Conservation (phyloP, 2,888 invertebrate species). For the Taphrorychus bicolor region DNA sequence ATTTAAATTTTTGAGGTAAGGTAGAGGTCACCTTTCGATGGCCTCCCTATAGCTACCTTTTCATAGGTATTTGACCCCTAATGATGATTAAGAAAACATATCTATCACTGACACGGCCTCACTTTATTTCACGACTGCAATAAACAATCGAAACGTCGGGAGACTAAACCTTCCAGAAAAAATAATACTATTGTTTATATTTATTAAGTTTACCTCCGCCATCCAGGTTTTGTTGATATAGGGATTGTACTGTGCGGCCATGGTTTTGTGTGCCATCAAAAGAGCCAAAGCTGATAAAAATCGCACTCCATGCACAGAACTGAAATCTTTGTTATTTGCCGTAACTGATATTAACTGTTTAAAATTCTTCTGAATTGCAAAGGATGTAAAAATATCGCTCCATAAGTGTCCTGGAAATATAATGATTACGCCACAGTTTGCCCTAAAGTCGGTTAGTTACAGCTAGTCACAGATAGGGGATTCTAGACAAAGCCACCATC, state of each 20-base stretch:
- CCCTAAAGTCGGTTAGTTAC: too few species aligned
- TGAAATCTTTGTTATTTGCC: conserved; percentile 60
- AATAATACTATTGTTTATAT: too few species aligned
- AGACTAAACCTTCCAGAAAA: not conserved
- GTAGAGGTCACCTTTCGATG: too few species aligned
- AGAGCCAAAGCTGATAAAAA: conserved; percentile 65
- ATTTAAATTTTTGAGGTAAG: too few species aligned
- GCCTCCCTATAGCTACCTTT: too few species aligned
- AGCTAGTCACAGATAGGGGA: too few species aligned
- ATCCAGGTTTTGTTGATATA: conserved; percentile 65
- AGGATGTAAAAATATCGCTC: conserved; percentile 46
- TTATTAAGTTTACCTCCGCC: conserved; percentile 63
- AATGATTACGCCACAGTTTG: too few species aligned
- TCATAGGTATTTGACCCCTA: too few species aligned
- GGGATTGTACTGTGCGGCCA: conserved; percentile 67
- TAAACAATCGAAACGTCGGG: not conserved
- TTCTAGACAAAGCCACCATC: too few species aligned
- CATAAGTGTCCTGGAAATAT: conserved; percentile 3
- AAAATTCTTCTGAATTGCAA: conserved; percentile 63
- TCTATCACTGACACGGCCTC: too few species aligned
- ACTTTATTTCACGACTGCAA: too few species aligned
- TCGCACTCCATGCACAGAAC: conserved; percentile 64
- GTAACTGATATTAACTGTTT: conserved; percentile 55
- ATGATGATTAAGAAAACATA: too few species aligned
- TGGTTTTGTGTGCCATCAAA: conserved; percentile 66